Base-by-base conservation (phyloP, 2,113 vertebrate species). In the Apistogramma diplotaenia region DNA sequence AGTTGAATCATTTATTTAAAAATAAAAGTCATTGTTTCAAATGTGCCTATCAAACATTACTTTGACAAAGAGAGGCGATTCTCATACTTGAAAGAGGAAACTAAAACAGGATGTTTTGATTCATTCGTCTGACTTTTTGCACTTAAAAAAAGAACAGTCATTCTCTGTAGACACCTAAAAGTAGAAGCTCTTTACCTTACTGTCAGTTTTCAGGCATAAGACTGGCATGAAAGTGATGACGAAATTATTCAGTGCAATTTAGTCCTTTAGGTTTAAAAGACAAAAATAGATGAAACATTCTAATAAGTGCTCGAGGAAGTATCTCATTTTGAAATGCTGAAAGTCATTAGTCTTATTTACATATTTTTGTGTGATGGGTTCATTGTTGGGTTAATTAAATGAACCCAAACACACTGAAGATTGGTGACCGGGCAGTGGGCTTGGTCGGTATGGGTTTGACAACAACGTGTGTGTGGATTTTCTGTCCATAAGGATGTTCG, bases 401-500 rank as follows among this genome's bases (percentile, higher is more conserved):
- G 90, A 99, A 99, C 71, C 98, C 95, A 16, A 99, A 99, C 82
- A 99, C 96, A 0, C 98, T 97, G 94, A 98, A 98, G 86, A 99
- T 95, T 0, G 97, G 96, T 0, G 96, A 93, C 8, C 96, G 95
- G 1, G 96, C 62, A 0, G 96, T 74, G 0, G 98, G 98, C 87
- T 98, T 99, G 35, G 98, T 99, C 61, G 98, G 98, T 79, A 99
- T 99, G 25, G 98, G 98, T 90, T 99, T 99, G 91, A 99, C 95
- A 70, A 99, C 98, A 81, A 98, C 95, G 0, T 98, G 98, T 16
- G 95, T 94, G 91, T 95, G 94, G 11, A 96, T 87, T 77, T 95
- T 97, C 70, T 95, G 97, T 55, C 95, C 96, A 31, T 93, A 88
- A 83, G 93, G 93, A 90, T 96, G 95, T 84, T 89, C 95, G 0